phyloP scores from a whole-genome alignment of 2,888 invertebrate species.

The Alloscopus bannaensis region DNA sequence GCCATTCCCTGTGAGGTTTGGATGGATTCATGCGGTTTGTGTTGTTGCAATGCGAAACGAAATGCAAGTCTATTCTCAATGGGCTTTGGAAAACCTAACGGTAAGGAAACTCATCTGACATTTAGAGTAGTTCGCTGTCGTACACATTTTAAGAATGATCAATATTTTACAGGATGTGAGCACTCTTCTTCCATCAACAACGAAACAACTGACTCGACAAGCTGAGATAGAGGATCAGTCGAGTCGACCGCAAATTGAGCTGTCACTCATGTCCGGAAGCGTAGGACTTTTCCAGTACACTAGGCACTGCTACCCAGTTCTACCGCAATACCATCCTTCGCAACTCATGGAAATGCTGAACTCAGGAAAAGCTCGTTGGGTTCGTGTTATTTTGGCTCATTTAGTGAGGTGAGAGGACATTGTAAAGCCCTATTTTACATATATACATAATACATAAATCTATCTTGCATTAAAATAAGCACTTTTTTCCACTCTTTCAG shows the following conservation, averaged over 20 bases:
- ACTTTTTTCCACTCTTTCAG: slow-evolving; percentile 30
- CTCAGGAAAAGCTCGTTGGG: slow-evolving; percentile 98
- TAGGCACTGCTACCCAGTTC: slow-evolving; percentile 95
- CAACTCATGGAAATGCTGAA: slow-evolving; percentile 98
- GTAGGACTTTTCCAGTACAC: slow-evolving; percentile 97
- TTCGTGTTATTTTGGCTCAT: slow-evolving; percentile 98
- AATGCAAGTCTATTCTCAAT: slow-evolving; percentile 99
- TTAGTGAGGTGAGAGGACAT: slow-evolving; percentile 83
- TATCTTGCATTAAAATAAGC: background rate
- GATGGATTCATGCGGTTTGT: slow-evolving; percentile 98
- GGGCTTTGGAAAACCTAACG: slow-evolving; percentile 79
- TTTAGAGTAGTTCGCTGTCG: background rate
- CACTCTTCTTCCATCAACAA: slow-evolving; percentile 65
- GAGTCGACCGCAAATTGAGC: slow-evolving; percentile 68
- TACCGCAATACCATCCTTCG: slow-evolving; percentile 99
- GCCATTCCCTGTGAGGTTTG: slow-evolving; percentile 98
- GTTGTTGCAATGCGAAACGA: slow-evolving; percentile 99
- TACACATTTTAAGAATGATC: background rate
- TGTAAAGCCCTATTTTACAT: background rate
- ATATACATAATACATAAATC: background rate
- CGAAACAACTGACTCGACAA: slow-evolving; percentile 42
- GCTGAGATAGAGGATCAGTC: slow-evolving; percentile 62
- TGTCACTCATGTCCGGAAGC: slow-evolving; percentile 71
- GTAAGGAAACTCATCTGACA: slow-evolving; percentile 73
- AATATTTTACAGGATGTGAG: slow-evolving; percentile 67